Conservation (phyloP, 2,797 vertebrate species). For the Martes flavigula region DNA sequence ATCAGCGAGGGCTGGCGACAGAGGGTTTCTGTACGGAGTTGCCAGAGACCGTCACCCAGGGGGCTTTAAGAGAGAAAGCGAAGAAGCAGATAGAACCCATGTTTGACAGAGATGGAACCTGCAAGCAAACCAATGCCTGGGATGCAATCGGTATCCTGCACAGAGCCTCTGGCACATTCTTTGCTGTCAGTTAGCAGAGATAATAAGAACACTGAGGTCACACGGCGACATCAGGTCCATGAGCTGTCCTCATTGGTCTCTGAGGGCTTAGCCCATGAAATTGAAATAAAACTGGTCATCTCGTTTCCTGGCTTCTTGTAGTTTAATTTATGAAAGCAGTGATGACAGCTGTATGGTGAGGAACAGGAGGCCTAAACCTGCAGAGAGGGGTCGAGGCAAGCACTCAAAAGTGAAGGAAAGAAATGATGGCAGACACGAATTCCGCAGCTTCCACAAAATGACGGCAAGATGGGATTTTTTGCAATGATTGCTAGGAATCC, state of each 20-base stretch:
- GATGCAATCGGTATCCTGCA: fast-evolving
- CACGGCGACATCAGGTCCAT: fast-evolving
- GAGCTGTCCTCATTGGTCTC: fast-evolving
- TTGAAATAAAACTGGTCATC: background rate
- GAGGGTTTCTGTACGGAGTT: background rate
- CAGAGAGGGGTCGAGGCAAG: fast-evolving
- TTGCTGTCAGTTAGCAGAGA: background rate
- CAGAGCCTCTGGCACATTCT: fast-evolving
- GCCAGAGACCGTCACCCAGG: background rate
- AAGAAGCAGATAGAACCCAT: background rate
- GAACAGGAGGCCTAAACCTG: background rate
- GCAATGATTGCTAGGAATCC: background rate
- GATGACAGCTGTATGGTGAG: background rate
- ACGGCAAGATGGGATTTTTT: background rate
- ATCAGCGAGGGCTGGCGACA: background rate
- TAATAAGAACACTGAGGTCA: fast-evolving
- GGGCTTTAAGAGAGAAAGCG: background rate
- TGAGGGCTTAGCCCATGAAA: background rate
- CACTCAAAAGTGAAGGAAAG: background rate
- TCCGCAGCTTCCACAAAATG: background rate
- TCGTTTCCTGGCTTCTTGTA: background rate
- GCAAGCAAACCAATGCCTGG: background rate
- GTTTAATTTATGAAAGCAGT: background rate
- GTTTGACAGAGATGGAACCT: background rate
- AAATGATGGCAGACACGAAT: no score